Percentiles rank a stretch among this genome's conserved stretches.
phyloP scores from a whole-genome alignment of 2,888 invertebrate species.

The Tetropium fuscum region DNA sequence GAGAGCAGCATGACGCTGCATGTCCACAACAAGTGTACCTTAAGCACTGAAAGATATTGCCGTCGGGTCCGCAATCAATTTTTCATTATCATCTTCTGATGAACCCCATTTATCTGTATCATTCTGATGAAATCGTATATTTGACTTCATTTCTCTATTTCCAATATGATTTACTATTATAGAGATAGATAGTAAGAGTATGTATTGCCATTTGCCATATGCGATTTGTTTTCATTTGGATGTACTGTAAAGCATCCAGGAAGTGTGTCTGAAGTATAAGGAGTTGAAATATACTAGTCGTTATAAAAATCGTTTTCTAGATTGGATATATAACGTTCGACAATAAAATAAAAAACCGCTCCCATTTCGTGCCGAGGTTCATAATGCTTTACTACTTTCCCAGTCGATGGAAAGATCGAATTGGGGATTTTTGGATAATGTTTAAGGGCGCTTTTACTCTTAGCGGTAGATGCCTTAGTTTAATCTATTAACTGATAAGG shows the following conservation, averaged over 20 bases:
- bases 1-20: neutral
- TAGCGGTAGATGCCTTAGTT: no score
- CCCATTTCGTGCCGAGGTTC: neutral
- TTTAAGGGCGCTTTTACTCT: no score
- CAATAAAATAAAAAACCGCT: neutral
- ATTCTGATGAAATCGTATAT: constrained; percentile 8
- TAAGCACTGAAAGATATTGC: constrained; percentile 19
- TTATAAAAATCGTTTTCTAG: neutral
- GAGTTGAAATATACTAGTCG: neutral
- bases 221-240: constrained; percentile 11
- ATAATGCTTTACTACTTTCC: neutral
- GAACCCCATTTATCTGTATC: constrained; percentile 25
- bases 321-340: neutral
- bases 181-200: constrained; percentile 12
- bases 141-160: constrained; percentile 17
- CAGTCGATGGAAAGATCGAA: no score
- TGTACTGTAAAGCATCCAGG: constrained; percentile 3
- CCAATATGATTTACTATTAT: constrained; percentile 20
- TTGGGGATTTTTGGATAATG: no score
- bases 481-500: no score
- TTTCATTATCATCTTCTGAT: constrained; percentile 24
- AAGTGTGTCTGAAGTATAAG: neutral
- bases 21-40: constrained; percentile 3
- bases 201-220: neutral
- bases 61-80: constrained; percentile 11